These are phyloP conservation scores for Nilaparvata lugens DNA, from an alignment of 1,140 invertebrate species.

Conservation along the genomic window DNA sequence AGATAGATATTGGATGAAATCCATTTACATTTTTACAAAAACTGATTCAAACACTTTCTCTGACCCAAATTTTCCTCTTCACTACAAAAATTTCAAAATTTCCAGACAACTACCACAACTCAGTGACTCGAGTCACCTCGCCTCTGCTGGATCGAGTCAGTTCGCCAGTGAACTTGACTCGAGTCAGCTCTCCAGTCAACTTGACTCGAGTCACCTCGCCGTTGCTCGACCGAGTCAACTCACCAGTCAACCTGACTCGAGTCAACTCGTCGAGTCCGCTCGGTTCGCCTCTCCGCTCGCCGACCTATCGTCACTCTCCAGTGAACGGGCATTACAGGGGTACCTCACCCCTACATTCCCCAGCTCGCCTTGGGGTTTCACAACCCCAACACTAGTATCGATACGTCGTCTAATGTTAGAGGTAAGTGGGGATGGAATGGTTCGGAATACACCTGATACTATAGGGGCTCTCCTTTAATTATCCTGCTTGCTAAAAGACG, in stretches of 20 bases:
- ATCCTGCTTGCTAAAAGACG: too few species aligned
- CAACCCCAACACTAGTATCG: constrained; percentile 34
- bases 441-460: too few species aligned
- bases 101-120: not conserved
- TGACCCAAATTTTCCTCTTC: not conserved
- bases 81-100: too few species aligned
- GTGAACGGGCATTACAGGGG: not conserved
- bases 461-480: too few species aligned
- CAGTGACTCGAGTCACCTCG: not conserved
- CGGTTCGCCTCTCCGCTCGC: constrained; percentile 14
- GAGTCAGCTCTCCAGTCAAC: constrained; percentile 19
- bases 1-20: too few species aligned
- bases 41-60: too few species aligned
- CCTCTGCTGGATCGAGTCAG: not conserved
- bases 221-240: too few species aligned
- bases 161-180: constrained; percentile 7
- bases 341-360: not conserved
- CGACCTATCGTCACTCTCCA: constrained; percentile 15
- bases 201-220: too few species aligned
- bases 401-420: constrained; percentile 57
- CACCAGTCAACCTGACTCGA: too few species aligned
- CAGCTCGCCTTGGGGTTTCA: not conserved
- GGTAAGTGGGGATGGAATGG: constrained; percentile 29
- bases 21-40: too few species aligned
- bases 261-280: constrained; percentile 2